Base-by-base conservation (phyloP, 2,797 vertebrate species). In the Denticeps clupeoides region DNA sequence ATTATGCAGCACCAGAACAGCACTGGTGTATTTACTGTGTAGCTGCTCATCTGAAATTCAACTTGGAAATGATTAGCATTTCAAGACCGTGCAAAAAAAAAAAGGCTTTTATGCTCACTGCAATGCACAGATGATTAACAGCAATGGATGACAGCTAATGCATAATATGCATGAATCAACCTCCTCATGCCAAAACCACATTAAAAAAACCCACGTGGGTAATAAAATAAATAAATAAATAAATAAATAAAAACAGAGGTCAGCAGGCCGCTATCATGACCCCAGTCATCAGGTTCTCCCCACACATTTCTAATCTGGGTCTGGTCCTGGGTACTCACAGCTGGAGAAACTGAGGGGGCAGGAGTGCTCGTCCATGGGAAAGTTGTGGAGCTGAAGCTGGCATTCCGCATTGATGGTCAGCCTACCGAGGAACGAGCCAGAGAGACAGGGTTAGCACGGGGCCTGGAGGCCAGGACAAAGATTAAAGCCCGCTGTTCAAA, bases 321-420 rank as follows among this genome's bases (percentile, higher is more conserved):
- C 19, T 42, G 25, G 12, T 41, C 18, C 3, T 40, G 55, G 9
- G 37, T 58, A 89, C 80, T 92, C 82, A 94, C 91, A 94, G 83
- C 91, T 94, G 69, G 91, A 94, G 82, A 94, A 94, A 67, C 88
- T 84, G 43, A 94, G 84, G 1, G 91, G 91, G 69, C 91, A 94
- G 1, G 91, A 92, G 67, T 94, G 91, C 47, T 90, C 88, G 32
- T 94, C 91, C 91, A 94, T 94, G 13, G 91, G 91, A 78, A 94
- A 94, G 77, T 93, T 92, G 71, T 94, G 91, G 46, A 94, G 85
- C 53, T 91, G 89, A 63, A 94, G 78, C 72, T 92, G 90, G 69
- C 91, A 94, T 55, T 94, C 91, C 0, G 91, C 91, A 0, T 92
- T 92, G 77, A 94, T 94, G 76, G 91, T 94, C 63, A 94, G 88